Conservation (phyloP, 2,797 vertebrate species). For the Pseudotriccus pelzelni region DNA sequence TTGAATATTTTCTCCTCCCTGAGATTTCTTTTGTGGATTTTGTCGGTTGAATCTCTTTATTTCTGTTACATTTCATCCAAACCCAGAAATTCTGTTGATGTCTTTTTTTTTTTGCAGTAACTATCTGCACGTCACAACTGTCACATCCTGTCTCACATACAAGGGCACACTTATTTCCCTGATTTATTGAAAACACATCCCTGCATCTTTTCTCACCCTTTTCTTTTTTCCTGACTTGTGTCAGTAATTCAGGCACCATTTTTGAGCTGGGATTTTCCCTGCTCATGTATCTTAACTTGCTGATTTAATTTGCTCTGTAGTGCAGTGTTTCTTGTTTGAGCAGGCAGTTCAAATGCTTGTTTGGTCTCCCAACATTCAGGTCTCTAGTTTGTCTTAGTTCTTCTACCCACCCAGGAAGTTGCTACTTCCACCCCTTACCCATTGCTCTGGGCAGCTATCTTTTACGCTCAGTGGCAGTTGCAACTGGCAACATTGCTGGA, state of each 20-base stretch:
- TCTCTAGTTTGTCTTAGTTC: not conserved
- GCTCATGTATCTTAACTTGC: not conserved
- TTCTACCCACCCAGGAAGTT: not conserved
- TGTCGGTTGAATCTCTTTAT: not conserved
- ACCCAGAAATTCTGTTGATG: not conserved
- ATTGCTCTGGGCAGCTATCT: rapidly evolving
- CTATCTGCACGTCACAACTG: not conserved
- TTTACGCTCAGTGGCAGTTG: not conserved
- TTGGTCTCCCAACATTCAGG: not conserved
- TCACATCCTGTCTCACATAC: not conserved
- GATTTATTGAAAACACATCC: not conserved
- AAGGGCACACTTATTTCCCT: not conserved
- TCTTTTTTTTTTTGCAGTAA: rapidly evolving
- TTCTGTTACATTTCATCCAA: not conserved
- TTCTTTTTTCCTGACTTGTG: not conserved
- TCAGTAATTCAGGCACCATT: not conserved
- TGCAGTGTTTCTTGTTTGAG: not conserved
- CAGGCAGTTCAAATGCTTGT: not conserved
- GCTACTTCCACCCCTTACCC: not conserved
- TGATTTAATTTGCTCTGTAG: not conserved
- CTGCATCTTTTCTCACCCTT: not conserved
- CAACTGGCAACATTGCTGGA: not conserved
- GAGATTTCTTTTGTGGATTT: not conserved
- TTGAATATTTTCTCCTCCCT: not conserved
- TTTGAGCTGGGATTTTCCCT: not conserved